Percentiles rank a stretch among this genome's conserved stretches.
Evolutionary conservation across 2,113 vertebrate species (phyloP).

Genomic region (Mobula birostris): DNA sequence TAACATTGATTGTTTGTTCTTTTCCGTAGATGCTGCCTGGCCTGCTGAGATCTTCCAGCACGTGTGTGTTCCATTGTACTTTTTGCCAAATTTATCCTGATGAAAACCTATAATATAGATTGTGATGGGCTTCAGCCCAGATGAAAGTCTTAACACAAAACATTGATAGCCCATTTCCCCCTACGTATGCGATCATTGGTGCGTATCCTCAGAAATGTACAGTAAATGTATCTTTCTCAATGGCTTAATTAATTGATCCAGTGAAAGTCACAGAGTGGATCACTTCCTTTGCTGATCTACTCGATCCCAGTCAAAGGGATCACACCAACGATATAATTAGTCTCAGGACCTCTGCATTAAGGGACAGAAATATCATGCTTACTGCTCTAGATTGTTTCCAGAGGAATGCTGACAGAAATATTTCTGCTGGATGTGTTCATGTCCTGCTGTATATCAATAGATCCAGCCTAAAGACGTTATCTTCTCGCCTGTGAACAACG

Average conservation of each 20-base stretch:
- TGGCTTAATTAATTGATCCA: not conserved
- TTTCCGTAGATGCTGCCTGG: too few species aligned
- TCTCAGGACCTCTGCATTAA: not conserved
- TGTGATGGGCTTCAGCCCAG: not conserved
- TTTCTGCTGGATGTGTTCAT: not conserved
- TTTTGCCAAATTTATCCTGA: not conserved
- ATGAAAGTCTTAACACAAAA: too few species aligned
- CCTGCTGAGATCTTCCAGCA: too few species aligned
- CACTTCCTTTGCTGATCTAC: not conserved
- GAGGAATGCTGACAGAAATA: not conserved
- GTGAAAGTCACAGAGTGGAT: not conserved
- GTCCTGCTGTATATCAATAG: not conserved
- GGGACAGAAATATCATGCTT: not conserved
- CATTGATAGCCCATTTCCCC: too few species aligned
- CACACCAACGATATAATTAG: too few species aligned
- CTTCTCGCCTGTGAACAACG: not conserved
- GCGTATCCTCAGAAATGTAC: too few species aligned
- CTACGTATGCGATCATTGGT: too few species aligned
- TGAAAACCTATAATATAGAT: not conserved
- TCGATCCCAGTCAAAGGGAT: not conserved
- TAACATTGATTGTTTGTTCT: too few species aligned
- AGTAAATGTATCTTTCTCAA: conserved; percentile 6
- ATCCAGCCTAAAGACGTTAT: not conserved
- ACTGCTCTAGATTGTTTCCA: not conserved
- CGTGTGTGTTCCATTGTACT: too few species aligned